A percentile compares a stretch with the other conserved stretches of the same genome.
Conservation (phyloP, 2,113 vertebrate genomes). For the Haemorhous mexicanus region DNA sequence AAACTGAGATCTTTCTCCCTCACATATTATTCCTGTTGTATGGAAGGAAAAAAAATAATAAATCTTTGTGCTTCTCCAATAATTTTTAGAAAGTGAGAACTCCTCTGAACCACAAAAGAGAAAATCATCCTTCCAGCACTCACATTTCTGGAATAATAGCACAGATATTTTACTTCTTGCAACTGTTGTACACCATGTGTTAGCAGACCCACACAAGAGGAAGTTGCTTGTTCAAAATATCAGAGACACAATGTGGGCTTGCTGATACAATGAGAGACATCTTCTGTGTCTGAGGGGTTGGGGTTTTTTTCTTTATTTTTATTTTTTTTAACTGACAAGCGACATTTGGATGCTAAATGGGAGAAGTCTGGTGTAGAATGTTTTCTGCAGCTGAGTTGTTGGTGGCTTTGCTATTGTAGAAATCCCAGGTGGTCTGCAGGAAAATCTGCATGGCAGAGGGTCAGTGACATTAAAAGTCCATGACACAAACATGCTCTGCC, state of each 20-base stretch:
- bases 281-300: background rate
- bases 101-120: background rate
- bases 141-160: background rate
- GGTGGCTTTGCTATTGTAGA: background rate
- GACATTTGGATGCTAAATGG: background rate
- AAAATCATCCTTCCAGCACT: background rate
- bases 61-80: background rate
- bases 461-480: background rate
- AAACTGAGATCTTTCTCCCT: background rate
- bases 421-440: background rate
- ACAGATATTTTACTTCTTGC: background rate
- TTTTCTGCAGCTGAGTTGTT: background rate
- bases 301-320: accelerated
- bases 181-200: background rate
- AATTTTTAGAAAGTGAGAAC: background rate
- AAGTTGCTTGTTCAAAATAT: background rate
- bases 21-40: background rate
- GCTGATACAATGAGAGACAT: background rate
- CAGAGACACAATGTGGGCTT: background rate
- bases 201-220: background rate
- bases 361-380: background rate
- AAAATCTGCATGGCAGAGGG: background rate
- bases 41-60: background rate
- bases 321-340: background rate
- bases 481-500: background rate